Evolutionary conservation across 1,140 invertebrate species (phyloP).

Genomic region (Tenebrio molitor): DNA sequence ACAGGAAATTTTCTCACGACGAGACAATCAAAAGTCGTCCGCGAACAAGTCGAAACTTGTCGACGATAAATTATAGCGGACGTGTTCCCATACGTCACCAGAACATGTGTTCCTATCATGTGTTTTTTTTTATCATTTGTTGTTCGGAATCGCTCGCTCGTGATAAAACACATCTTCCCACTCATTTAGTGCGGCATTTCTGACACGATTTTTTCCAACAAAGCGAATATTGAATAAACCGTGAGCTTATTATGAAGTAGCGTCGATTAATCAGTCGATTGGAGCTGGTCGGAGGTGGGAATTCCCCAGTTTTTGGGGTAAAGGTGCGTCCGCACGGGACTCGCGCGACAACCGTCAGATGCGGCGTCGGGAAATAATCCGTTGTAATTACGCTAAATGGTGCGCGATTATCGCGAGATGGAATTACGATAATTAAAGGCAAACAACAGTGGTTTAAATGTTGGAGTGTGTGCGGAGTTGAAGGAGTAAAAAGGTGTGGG

Average conservation of each 20-base stretch:
- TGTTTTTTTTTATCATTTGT: conserved; percentile 29
- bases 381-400: conserved; percentile 24
- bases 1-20: conserved; percentile 1
- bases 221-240: conserved; percentile 14
- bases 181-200: background rate
- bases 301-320: background rate
- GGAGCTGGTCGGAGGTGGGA: background rate
- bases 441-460: conserved; percentile 33
- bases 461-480: conserved; percentile 12
- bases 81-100: conserved; percentile 17
- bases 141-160: background rate
- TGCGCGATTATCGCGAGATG: conserved; percentile 25
- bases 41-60: conserved; percentile 33
- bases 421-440: conserved; percentile 31
- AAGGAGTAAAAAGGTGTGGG: conserved; percentile 10
- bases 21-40: conserved; percentile 5
- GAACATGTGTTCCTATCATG: conserved; percentile 37
- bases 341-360: no score
- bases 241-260: conserved; percentile 22
- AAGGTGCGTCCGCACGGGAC: no score
- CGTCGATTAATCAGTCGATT: conserved; percentile 20
- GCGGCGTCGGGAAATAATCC: background rate
- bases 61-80: conserved; percentile 27
- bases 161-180: conserved; percentile 16
- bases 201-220: conserved; percentile 17